Evolutionary conservation across 1,140 invertebrate species (phyloP), one percentile per base, ranked within the genome.

Genomic region (Hylaeus volcanicus): DNA sequence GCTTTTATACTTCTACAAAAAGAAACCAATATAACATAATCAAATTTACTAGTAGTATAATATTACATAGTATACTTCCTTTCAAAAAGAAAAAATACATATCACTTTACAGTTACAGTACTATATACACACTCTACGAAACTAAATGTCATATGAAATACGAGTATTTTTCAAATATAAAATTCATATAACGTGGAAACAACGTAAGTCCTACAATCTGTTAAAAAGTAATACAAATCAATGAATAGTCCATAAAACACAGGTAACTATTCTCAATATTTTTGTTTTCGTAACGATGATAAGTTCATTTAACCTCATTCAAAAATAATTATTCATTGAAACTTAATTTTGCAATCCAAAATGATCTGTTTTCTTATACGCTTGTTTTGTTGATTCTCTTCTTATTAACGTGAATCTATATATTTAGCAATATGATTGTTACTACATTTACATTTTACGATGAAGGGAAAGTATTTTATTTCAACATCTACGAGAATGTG

Each of bases 101-200:
- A 63, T 56, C 41, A 73, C 11, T 60, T 76, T 41, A 58, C 37
- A 76, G n/a, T 77, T 65, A 70, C 43, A 4, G 15, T 65, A 72
- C 39, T 73, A 56, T 74, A 66, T 75, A 41, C n/a, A 65, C n/a
- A 56, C 37, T 53, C 71, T 73, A 65, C 51, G 60, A 48, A 85
- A 63, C 41, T 61, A 66, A 9, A 39, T 69, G 45, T 9, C n/a
- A 68, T 75, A 80, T 41, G 79, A 75, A 43, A 53, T 61, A 61
- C 55, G 79, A 80, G 73, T 80, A 80, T 74, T 80, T 26, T 68
- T 74, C 55, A 68, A 74, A 75, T 69, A 75, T 63, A 53, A 82
- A 78, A 82, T 69, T 81, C 26, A 9, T 81, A 51, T 48, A 81
- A 15, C 55, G 14, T 26, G 48, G 60, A 81, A 80, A 84, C n/a